These are phyloP conservation scores for Nomada hirtipes DNA, from an alignment of 2,888 invertebrate species.

Conservation along the genomic window DNA sequence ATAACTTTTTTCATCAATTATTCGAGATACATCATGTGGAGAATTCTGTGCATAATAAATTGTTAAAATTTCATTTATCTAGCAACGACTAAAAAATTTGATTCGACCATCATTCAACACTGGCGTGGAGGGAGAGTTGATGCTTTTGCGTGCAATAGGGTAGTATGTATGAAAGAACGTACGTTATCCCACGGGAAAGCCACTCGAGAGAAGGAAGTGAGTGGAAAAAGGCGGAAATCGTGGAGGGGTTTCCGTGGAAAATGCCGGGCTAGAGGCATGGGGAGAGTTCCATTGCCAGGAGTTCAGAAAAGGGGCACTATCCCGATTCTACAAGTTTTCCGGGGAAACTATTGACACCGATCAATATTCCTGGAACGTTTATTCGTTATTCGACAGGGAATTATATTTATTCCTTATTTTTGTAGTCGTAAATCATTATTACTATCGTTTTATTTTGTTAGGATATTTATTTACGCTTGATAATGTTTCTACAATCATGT, in stretches of 20 bases:
- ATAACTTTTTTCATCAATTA: no score
- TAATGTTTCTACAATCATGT: no score
- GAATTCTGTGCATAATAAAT: no score
- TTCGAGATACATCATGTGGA: no score
- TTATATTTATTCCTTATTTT: no score
- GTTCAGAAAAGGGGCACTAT: conserved; percentile 43
- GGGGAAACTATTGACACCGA: background rate
- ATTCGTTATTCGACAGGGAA: no score
- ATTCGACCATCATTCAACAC: background rate
- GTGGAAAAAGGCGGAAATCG: conserved; percentile 36
- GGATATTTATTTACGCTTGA: no score
- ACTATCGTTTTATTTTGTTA: no score
- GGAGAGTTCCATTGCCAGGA: conserved; percentile 62
- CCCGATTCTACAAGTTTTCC: background rate
- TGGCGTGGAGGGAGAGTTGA: conserved; percentile 68
- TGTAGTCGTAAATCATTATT: no score
- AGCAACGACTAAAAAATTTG: no score
- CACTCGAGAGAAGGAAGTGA: conserved; percentile 11
- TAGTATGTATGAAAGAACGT: conserved; percentile 56
- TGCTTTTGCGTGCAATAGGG: conserved; percentile 72
- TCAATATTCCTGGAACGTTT: no score
- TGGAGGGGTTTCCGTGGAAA: conserved; percentile 38
- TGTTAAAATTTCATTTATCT: no score
- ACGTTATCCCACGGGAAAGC: conserved; percentile 55
- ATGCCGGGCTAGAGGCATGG: conserved; percentile 57